Evolutionary conservation across 2,888 invertebrate genomes (phyloP), one percentile per base, ranked within the genome.

Genomic region (Gastracanthus pulcherrimus): DNA sequence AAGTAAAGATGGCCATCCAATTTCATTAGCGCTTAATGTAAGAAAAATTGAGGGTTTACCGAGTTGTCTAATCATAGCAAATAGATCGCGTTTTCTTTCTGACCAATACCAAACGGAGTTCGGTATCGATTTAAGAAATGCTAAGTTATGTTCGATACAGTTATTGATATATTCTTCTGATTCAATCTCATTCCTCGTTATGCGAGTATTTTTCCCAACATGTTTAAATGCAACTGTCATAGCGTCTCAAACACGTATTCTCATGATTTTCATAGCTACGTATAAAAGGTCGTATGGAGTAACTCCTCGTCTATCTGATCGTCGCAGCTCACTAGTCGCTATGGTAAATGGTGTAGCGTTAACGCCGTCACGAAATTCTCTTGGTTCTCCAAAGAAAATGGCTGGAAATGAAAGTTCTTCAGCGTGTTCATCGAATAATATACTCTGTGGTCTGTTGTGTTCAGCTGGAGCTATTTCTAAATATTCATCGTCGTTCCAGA

Each of bases 1-100:
- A 3, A 80, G n/a, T 23, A 80, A 45, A 41, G 48, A 29, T n/a
- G 45, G 11, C 74, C 88, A 86, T 45, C 75, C 69, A 2, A 75
- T 67, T 72, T 92, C 92, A 85, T 92, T 92, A 0, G 91, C 91
- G 87, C 91, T 91, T 85, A 92, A 16, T 84, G 91, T 89, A 85
- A 90, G 71, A 89, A 92, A 86, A 85, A 87, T 84, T 84, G 91
- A 90, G 80, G 91, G 91, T 83, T 84, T 86, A 16, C 91, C 91
- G 19, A 88, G 83, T 85, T 92, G 91, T 38, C 91, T 67, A 19
- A 91, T 92, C 89, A 90, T 91, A 13, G 91, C 90, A 75, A 91
- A 91, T 60, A 91, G 83, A 85, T 91, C 89, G 85, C 85, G 87
- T 87, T 91, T 91, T n/a, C n/a, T n/a, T n/a, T n/a, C n/a, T n/a